A percentile compares a stretch with the other conserved stretches of the same genome.
These are phyloP conservation scores for Centrocercus urophasianus DNA, from an alignment of 2,113 vertebrate species.

Conservation along the genomic window DNA sequence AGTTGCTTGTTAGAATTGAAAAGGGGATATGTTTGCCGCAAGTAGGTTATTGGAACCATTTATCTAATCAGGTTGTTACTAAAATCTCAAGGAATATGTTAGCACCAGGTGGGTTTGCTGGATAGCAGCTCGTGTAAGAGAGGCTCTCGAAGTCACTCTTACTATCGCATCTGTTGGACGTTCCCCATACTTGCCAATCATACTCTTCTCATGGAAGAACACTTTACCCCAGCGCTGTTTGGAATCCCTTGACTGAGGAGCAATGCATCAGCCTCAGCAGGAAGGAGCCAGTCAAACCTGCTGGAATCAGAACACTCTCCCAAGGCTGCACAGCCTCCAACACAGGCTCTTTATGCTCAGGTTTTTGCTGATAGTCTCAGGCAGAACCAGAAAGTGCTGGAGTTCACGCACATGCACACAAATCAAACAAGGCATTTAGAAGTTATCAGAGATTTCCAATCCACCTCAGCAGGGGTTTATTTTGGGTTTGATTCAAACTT, in stretches of 20 bases:
- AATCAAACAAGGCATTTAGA: constrained; percentile 66
- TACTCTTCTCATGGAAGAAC: background rate
- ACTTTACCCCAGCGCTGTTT: background rate
- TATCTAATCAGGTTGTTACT: background rate
- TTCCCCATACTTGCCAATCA: background rate
- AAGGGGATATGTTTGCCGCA: accelerated
- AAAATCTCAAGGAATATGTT: background rate
- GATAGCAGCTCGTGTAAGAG: background rate
- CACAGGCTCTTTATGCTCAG: constrained; percentile 36
- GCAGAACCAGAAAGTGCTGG: constrained; percentile 29
- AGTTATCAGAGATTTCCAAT: constrained; percentile 62
- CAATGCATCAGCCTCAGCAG: background rate
- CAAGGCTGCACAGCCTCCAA: background rate
- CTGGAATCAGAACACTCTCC: background rate
- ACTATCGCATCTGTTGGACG: background rate
- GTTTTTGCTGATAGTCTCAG: constrained; percentile 14
- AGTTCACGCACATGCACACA: background rate
- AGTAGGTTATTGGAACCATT: background rate
- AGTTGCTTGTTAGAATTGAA: background rate
- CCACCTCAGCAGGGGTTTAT: constrained; percentile 57
- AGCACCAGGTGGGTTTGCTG: background rate
- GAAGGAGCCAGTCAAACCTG: constrained; percentile 36
- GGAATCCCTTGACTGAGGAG: constrained; percentile 9
- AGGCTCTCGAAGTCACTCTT: background rate
- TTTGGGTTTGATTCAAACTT: constrained; percentile 69